phyloP scores from a whole-genome alignment of 1,140 invertebrate species.

The Ditylenchus dipsaci region DNA sequence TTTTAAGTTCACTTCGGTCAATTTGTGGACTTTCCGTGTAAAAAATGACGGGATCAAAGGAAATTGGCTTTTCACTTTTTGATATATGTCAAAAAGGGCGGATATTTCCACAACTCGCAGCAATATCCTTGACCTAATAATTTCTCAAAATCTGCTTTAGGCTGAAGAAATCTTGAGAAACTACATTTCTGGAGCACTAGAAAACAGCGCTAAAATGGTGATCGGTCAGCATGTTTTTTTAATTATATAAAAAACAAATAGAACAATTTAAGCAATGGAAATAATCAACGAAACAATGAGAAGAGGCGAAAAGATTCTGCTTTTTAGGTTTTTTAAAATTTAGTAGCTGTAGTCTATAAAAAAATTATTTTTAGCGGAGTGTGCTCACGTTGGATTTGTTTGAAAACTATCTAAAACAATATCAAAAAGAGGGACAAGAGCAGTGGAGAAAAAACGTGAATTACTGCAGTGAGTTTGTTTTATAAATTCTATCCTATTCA shows the following conservation, averaged over 20 bases:
- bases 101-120: too few species aligned
- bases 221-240: slow-evolving; percentile 60
- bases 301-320: slow-evolving; percentile 81
- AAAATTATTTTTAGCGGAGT: slow-evolving; percentile 71
- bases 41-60: too few species aligned
- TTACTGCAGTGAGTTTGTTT: slow-evolving; percentile 76
- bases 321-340: slow-evolving; percentile 67
- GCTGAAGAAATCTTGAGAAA: background rate
- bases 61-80: too few species aligned
- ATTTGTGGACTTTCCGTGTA: too few species aligned
- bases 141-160: too few species aligned
- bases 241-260: too few species aligned
- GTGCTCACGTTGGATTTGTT: slow-evolving; percentile 92
- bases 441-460: slow-evolving; percentile 79
- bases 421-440: slow-evolving; percentile 55
- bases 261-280: slow-evolving; percentile 75
- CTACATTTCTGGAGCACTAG: slow-evolving; percentile 63
- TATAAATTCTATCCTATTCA: too few species aligned
- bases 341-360: slow-evolving; percentile 4
- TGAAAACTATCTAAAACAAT: slow-evolving; percentile 82
- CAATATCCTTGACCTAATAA: background rate
- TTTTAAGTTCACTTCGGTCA: too few species aligned
- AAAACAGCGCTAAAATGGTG: slow-evolving; percentile 90
- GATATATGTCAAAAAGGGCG: too few species aligned
- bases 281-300: slow-evolving; percentile 82